Evolutionary conservation across 2,888 invertebrate genomes (phyloP).

Genomic region (Dasysyrphus albostriatus): DNA sequence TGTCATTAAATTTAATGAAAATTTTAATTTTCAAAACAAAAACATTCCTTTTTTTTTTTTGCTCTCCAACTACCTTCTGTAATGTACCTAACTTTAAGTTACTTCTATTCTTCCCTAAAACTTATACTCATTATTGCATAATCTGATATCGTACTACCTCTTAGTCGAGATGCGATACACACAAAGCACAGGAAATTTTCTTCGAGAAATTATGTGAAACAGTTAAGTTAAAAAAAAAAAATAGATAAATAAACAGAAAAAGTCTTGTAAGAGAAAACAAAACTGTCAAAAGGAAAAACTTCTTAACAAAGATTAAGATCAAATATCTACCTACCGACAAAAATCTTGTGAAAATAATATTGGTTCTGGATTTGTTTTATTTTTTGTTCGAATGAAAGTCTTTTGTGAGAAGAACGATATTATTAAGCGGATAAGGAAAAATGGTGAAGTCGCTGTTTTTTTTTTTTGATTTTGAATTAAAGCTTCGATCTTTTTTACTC

Average conservation of each 20-base stretch:
- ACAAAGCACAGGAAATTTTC: neutral
- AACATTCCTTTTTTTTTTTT: neutral
- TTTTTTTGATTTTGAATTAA: no score
- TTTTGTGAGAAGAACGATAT: no score
- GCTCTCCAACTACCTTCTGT: neutral
- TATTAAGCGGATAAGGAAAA: no score
- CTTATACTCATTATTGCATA: slow-evolving; percentile 3
- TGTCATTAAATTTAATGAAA: slow-evolving; percentile 11
- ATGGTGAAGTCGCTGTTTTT: no score
- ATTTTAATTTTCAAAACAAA: slow-evolving; percentile 10
- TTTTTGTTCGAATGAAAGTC: no score
- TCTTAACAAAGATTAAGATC: slow-evolving; percentile 6
- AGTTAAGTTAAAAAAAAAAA: neutral
- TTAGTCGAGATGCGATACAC: neutral
- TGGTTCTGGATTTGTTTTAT: neutral
- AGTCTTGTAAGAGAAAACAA: neutral
- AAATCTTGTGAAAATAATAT: neutral
- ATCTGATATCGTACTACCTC: neutral
- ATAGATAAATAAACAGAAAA: neutral
- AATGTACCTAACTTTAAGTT: neutral
- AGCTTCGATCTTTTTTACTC: no score
- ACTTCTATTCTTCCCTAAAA: neutral
- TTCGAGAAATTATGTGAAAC: neutral
- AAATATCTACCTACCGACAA: neutral
- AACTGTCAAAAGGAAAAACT: neutral